phyloP scores from a whole-genome alignment of 2,888 invertebrate species.

The Venustoraphidia nigricollis region DNA sequence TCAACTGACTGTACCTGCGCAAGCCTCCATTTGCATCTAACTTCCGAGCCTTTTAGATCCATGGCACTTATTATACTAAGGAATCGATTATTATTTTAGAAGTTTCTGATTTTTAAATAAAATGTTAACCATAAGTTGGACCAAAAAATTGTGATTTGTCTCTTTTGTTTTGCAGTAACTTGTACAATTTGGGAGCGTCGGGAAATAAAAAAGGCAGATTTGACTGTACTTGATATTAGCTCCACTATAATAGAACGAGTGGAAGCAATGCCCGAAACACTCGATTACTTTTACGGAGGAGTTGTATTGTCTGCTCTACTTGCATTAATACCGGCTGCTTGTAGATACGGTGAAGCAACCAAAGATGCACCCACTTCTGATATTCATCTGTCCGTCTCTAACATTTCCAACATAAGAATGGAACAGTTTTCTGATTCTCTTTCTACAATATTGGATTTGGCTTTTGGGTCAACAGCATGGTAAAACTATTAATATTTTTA shows the following conservation, averaged over 20 bases:
- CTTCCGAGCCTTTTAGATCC: too few species aligned
- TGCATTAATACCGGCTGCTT: conserved; percentile 44
- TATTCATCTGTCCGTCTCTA: conserved; percentile 17
- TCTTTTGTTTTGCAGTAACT: conserved; percentile 47
- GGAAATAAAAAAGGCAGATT: conserved; percentile 81
- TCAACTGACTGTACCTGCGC: too few species aligned
- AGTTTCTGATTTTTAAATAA: too few species aligned
- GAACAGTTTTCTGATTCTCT: conserved; percentile 18
- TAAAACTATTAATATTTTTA: conserved; percentile 17
- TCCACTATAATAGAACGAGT: conserved; percentile 87
- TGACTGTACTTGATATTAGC: conserved; percentile 88
- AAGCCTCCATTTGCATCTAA: too few species aligned
- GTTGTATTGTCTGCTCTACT: conserved; percentile 41
- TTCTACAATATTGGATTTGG: conserved; percentile 19
- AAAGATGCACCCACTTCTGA: conserved; percentile 21
- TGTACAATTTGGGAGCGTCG: conserved; percentile 90
- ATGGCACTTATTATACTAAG: too few species aligned
- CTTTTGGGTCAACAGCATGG: conserved; percentile 33
- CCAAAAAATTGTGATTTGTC: not conserved
- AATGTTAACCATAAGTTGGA: too few species aligned
- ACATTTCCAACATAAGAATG: conserved; percentile 18
- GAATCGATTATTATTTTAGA: too few species aligned
- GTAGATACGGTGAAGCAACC: conserved; percentile 29
- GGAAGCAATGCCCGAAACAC: conserved; percentile 62
- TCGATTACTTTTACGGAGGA: conserved; percentile 64